Conservation (phyloP, 2,888 invertebrate species). For the Sarcophaga carnaria region DNA sequence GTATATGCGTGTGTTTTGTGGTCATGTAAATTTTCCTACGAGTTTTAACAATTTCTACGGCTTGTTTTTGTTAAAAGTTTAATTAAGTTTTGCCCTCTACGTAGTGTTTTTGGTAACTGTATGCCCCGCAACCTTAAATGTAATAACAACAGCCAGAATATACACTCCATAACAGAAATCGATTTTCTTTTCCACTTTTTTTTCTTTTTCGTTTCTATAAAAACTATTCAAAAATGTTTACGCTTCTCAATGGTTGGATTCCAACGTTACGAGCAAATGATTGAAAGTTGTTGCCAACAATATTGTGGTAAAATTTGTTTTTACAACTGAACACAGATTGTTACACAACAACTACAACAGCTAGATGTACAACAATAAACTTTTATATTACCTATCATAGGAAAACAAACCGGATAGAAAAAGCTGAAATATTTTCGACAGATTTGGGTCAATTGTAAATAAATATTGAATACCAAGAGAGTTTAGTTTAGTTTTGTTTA, state of each 20-base stretch:
- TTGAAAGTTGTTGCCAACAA: slow-evolving; percentile 30
- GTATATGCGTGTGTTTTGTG: no score
- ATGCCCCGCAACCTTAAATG: neutral
- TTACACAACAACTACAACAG: neutral
- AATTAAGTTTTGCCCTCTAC: slow-evolving; percentile 10
- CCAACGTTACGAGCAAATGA: slow-evolving; percentile 13
- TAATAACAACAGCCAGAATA: neutral
- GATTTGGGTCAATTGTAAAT: slow-evolving; percentile 45
- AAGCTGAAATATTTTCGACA: slow-evolving; percentile 24
- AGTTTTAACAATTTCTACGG: neutral
- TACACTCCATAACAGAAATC: neutral
- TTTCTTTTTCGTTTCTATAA: neutral
- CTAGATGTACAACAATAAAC: neutral
- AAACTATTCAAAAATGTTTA: neutral
- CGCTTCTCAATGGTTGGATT: neutral
- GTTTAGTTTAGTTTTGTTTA: no score
- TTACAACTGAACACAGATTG: neutral
- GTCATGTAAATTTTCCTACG: no score
- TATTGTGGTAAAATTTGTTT: slow-evolving; percentile 12
- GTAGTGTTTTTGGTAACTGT: slow-evolving; percentile 1
- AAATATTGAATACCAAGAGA: neutral
- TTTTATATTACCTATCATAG: neutral
- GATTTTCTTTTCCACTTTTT: no score
- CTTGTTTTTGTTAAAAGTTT: slow-evolving; percentile 12
- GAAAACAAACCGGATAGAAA: neutral